Conservation (phyloP, 1,140 invertebrate species). For the Drosophila burlai region DNA sequence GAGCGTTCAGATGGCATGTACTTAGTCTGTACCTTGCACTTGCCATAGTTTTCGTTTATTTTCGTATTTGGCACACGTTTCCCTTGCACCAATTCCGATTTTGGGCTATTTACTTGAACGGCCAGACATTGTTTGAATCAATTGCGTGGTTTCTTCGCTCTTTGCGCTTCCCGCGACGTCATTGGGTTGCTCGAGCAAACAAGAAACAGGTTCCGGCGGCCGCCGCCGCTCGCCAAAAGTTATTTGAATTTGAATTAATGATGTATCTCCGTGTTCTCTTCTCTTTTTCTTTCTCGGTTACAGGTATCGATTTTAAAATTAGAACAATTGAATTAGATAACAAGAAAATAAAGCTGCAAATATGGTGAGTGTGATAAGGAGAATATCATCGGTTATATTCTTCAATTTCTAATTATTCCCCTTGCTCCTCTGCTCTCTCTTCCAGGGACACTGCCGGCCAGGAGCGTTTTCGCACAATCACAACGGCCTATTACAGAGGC, state of each 20-base stretch:
- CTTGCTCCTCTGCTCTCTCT: background rate
- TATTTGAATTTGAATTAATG: constrained; percentile 45
- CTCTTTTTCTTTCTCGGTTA: constrained; percentile 60
- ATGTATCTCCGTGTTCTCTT: constrained; percentile 41
- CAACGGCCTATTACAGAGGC: constrained; percentile 98
- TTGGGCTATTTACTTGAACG: constrained; percentile 66
- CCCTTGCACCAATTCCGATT: constrained; percentile 60
- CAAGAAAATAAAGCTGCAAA: constrained; percentile 99
- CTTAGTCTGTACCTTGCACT: constrained; percentile 8
- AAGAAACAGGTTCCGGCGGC: constrained; percentile 37
- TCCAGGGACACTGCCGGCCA: constrained; percentile 97
- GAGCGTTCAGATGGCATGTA: constrained; percentile 10
- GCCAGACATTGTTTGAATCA: constrained; percentile 61
- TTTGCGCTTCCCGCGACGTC: constrained; percentile 26
- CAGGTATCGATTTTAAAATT: constrained; percentile 99
- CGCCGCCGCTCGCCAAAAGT: constrained; percentile 50
- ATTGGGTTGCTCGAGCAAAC: constrained; percentile 13
- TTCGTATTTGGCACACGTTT: constrained; percentile 76
- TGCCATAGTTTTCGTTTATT: constrained; percentile 61
- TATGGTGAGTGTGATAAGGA: constrained; percentile 90
- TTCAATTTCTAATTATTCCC: constrained; percentile 8
- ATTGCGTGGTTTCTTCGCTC: constrained; percentile 62
- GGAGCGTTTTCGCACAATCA: constrained; percentile 98
- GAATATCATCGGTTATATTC: background rate
- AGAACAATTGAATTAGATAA: constrained; percentile 98